Evolutionary conservation across 2,888 invertebrate species (phyloP), one percentile per base, ranked within the genome.

Genomic region (Nomada ruficornis): DNA sequence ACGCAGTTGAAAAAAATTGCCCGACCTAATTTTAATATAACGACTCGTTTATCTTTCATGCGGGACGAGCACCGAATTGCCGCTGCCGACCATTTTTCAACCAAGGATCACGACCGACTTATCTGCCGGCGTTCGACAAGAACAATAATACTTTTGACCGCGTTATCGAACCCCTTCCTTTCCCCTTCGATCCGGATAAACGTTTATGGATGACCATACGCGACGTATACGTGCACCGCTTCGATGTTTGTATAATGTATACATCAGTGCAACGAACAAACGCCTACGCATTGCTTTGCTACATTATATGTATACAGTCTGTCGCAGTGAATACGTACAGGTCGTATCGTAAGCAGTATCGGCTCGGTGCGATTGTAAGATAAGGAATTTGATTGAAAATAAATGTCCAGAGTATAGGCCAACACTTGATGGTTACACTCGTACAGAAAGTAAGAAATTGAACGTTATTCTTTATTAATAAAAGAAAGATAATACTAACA

Each of bases 91-190:
- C 18, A 60, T 36, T 60, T 62, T 60, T 71, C 62, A 52, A 60
- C 47, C 44, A 20, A 18, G n/a, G 15, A 55, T 2, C 55, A 1
- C 20, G 20, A 10, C n/a, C 10, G 10, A 15, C 11, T 57, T 69
- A 44, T 69, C 44, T 47, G 9, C 50, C 11, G 50, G 47, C n/a
- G 9, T n/a, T 44, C 10, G 11, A 5, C 13, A 65, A 29, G 13
- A n/a, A 74, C 77, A 74, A 47, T 20, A n/a, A 62, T 62, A 67
- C 36, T 62, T 78, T 74, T 74, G 44, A 74, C 54, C 60, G 18
- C 13, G 23, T 57, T 64, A 71, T 50, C 62, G 50, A 13, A 10
- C 7, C n/a, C 5, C n/a, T 20, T 50, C n/a, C 13, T 11, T 59
- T 52, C 13, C 18, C 36, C 18, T 50, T 29, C 44, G 29, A 36